Percentiles rank a stretch among this genome's conserved stretches.
Conservation (phyloP, 1,140 invertebrate genomes). For the Rhynchophorus ferrugineus region DNA sequence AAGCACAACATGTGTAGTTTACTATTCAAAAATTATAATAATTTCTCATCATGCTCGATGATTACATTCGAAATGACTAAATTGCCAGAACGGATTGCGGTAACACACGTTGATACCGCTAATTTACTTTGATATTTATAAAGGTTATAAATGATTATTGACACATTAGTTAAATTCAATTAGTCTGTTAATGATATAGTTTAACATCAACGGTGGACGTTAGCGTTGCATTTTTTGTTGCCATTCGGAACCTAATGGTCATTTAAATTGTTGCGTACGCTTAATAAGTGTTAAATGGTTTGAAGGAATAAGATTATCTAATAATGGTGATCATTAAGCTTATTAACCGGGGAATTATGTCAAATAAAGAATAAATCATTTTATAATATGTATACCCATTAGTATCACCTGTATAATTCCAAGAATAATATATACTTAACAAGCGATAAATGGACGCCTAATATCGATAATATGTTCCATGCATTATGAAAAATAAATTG, state of each 20-base stretch:
- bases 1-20: too few relatives aligned
- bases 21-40: neutral
- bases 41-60: neutral
- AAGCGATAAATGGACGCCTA: too few relatives aligned
- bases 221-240: neutral
- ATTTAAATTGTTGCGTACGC: slow-evolving; percentile 1
- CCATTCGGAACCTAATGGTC: neutral
- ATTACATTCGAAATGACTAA: neutral
- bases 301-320: neutral
- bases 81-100: neutral
- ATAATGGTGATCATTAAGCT: too few relatives aligned
- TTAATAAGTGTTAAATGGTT: neutral
- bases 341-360: too few relatives aligned
- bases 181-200: slow-evolving; percentile 1
- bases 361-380: too few relatives aligned
- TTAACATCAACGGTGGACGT: neutral
- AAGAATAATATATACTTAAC: too few relatives aligned
- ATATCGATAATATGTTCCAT: too few relatives aligned
- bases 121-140: neutral
- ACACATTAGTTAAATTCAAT: slow-evolving; percentile 6
- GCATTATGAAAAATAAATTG: too few relatives aligned
- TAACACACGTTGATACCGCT: neutral
- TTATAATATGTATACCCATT: too few relatives aligned
- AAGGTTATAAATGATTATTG: neutral
- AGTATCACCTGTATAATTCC: too few relatives aligned